Percentiles rank a stretch among this genome's conserved stretches.
phyloP scores from a whole-genome alignment of 1,140 invertebrate species.

The Xylocopa sonorina region DNA sequence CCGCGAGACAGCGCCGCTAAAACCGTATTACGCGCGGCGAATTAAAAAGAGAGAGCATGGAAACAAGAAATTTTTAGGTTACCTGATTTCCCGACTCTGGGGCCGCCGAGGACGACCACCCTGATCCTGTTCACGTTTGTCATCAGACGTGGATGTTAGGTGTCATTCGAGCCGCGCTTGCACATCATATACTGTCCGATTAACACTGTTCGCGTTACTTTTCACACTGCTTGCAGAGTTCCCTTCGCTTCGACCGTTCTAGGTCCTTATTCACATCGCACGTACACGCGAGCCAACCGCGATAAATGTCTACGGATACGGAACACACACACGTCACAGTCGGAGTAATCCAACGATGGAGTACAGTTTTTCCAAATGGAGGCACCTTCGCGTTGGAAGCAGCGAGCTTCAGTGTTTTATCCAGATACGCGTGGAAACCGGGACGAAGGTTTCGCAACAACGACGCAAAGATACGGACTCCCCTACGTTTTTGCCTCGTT shows the following conservation, averaged over 20 bases:
- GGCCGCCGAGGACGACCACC: slow-evolving; percentile 87
- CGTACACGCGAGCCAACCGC: not conserved
- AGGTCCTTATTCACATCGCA: slow-evolving; percentile 11
- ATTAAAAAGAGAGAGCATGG: not conserved
- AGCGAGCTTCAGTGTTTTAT: no score
- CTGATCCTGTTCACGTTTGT: slow-evolving; percentile 87
- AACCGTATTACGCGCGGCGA: not conserved
- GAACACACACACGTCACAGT: slow-evolving; percentile 14
- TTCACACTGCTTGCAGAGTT: slow-evolving; percentile 22
- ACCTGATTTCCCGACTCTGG: slow-evolving; percentile 86
- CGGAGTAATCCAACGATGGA: slow-evolving; percentile 10
- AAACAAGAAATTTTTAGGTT: slow-evolving; percentile 19
- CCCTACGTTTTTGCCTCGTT: not conserved
- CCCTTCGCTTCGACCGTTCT: slow-evolving; percentile 5
- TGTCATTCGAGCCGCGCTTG: slow-evolving; percentile 57
- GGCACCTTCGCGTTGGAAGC: not conserved
- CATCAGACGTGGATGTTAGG: slow-evolving; percentile 77
- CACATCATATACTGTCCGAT: slow-evolving; percentile 51
- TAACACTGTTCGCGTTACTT: slow-evolving; percentile 55
- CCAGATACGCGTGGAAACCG: not conserved
- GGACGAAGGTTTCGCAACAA: not conserved
- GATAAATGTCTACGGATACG: not conserved
- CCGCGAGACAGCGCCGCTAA: not conserved
- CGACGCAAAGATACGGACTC: not conserved
- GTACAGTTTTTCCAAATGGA: not conserved